Base-by-base conservation (phyloP, 2,888 invertebrate species). In the Hedya salicella region DNA sequence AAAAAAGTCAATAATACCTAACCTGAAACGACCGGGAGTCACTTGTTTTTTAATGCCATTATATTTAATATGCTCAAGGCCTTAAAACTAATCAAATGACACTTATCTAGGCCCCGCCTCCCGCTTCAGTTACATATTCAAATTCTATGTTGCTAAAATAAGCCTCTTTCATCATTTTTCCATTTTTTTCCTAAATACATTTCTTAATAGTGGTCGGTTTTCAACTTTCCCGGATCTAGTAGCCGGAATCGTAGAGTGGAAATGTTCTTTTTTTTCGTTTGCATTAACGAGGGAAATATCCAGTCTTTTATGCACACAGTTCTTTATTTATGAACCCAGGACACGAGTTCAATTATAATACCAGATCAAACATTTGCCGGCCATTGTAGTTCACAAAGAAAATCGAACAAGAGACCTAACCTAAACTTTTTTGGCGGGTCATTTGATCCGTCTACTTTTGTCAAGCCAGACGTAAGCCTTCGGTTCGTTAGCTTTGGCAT, bases 281-380 rank as follows among this genome's bases (percentile, higher is more conserved):
- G 56, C 56, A 44, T 57, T 57, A 44, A 57, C 32, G 44, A 56
- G 40, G 56, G 30, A 32, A 44, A 32, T 32, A 57, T 44, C 30
- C 44, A 32, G 14, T 57, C 17, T 57, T 44, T 57, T 57, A 36
- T 36, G 36, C 36, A 36, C 25, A 25, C 36, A 9, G 11, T 32
- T 32, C 32, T 32, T 11, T 13, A 44, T 57, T 57, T 44, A 54
- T 56, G 25, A 56, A 30, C 42, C 16, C 11, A 36, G 9, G 36
- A 11, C 9, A 25, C 25, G 5, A 6, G 36, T 36, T 36, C 36
- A 11, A 36, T 36, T 36, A 36, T 36, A 9, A 36, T 11, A 36
- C 11, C 11, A 36, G 9, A 36, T 36, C 36, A 11, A 36, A 36
- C 36, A 13, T 25, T 25, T 13, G 8, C 36, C 11, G 9, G 8